Conservation (phyloP, 2,888 invertebrate genomes). For the Trissolcus japonicus region DNA sequence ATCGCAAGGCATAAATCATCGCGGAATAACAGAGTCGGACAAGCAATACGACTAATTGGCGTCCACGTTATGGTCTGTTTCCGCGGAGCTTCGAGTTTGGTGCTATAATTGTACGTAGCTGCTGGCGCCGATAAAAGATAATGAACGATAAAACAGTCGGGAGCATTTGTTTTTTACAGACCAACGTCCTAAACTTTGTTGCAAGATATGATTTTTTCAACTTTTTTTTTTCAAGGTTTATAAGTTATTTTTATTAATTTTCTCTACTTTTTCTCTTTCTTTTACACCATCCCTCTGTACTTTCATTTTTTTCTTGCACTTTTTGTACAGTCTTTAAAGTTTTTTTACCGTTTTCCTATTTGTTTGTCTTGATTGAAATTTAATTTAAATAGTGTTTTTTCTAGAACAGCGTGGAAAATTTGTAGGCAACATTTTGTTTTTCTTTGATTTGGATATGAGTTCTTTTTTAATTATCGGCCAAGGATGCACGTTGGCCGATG, state of each 20-base stretch:
- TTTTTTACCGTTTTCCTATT: too few species aligned
- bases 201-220: too few species aligned
- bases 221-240: too few species aligned
- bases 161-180: conserved; percentile 44
- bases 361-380: background rate
- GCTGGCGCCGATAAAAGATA: conserved; percentile 48
- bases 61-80: conserved; percentile 52
- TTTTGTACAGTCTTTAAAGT: too few species aligned
- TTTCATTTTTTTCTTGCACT: background rate
- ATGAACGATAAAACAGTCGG: conserved; percentile 20
- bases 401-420: background rate
- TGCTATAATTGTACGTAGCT: conserved; percentile 44
- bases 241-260: background rate
- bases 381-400: background rate
- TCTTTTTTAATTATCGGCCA: conserved; percentile 19
- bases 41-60: conserved; percentile 55
- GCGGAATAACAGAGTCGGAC: conserved; percentile 47
- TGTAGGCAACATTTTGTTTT: background rate
- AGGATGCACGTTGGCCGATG: conserved; percentile 44
- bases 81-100: conserved; percentile 47
- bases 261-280: background rate
- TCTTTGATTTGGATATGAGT: background rate
- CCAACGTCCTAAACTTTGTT: conserved; percentile 5
- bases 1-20: conserved; percentile 49
- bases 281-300: background rate